Conservation (phyloP, 1,140 invertebrate genomes). For the Acromyrmex heyeri region DNA sequence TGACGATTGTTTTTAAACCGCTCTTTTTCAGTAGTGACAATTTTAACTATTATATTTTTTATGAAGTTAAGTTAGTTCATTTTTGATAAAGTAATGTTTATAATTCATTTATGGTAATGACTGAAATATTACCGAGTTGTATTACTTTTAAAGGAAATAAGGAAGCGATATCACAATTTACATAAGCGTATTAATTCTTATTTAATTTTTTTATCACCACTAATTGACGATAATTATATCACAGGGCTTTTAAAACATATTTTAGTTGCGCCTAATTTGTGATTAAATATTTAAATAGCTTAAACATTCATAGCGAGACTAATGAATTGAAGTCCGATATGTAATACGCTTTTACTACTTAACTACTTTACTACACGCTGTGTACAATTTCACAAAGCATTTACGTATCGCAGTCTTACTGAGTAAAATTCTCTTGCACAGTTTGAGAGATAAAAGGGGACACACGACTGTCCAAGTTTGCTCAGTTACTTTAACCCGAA, state of each 20-base stretch:
- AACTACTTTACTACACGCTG: not conserved
- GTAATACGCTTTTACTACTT: slow-evolving; percentile 33
- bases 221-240: not conserved
- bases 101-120: too few relatives aligned
- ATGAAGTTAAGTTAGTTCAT: too few relatives aligned
- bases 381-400: not conserved
- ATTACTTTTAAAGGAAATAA: too few relatives aligned
- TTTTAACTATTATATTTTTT: too few relatives aligned
- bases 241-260: not conserved
- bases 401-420: not conserved
- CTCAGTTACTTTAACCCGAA: not conserved
- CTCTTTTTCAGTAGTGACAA: too few relatives aligned
- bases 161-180: too few relatives aligned
- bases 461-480: slow-evolving; percentile 19
- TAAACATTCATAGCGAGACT: too few relatives aligned
- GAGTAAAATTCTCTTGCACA: not conserved
- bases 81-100: too few relatives aligned
- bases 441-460: slow-evolving; percentile 11
- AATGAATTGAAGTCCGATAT: not conserved
- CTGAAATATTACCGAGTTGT: too few relatives aligned
- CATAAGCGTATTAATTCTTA: too few relatives aligned
- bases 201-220: not conserved
- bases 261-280: not conserved
- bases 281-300: not conserved
- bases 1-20: too few relatives aligned